Evolutionary conservation across 2,797 vertebrate genomes (phyloP).

Genomic region (Dicrostonyx torquatus): DNA sequence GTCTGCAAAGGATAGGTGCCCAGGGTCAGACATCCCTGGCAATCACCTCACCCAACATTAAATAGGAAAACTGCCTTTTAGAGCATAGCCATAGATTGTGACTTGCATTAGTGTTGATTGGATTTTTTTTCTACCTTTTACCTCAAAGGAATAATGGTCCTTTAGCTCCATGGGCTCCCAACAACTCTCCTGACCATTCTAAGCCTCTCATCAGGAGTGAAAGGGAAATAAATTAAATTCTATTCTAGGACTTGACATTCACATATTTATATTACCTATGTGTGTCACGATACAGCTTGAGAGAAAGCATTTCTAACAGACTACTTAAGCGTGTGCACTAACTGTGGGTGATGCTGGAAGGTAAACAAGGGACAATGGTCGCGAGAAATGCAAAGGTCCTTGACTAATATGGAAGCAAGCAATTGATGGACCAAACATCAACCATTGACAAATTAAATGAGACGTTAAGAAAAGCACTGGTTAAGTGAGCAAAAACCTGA

Average conservation of each 20-base stretch:
- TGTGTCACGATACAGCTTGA: background rate
- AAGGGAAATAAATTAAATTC: background rate
- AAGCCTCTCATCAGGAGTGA: background rate
- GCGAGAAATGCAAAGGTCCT: background rate
- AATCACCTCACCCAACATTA: background rate
- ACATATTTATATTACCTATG: fast-evolving
- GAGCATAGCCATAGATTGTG: background rate
- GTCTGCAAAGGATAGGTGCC: constrained; percentile 38
- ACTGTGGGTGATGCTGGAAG: background rate
- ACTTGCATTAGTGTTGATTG: background rate
- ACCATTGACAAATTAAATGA: background rate
- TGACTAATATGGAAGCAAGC: background rate
- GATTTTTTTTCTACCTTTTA: background rate
- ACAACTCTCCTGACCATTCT: background rate
- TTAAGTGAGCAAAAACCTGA: background rate
- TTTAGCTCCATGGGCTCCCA: background rate
- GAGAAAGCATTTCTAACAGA: background rate
- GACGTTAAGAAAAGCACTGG: constrained; percentile 24
- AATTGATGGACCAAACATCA: background rate
- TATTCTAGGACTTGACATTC: background rate
- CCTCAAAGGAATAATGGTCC: background rate
- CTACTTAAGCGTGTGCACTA: background rate
- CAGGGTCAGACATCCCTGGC: background rate
- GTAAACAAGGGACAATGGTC: background rate
- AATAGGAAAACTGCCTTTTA: background rate